phyloP scores from a whole-genome alignment of 2,888 invertebrate species.

The Leptopilina myrica region DNA sequence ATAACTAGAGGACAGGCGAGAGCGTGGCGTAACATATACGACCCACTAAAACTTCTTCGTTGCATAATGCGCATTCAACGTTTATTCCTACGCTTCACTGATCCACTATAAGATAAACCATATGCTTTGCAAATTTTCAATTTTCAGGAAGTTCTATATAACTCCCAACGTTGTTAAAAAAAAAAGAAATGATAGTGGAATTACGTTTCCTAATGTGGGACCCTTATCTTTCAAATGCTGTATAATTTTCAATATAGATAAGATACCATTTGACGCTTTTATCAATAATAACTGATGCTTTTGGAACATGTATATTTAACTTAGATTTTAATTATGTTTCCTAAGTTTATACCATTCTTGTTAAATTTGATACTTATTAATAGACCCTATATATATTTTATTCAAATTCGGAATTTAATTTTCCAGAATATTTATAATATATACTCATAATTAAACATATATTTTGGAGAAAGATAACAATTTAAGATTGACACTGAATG shows the following conservation, averaged over 20 bases:
- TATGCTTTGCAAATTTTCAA: slow-evolving; percentile 20
- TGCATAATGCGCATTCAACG: slow-evolving; percentile 67
- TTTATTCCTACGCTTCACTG: slow-evolving; percentile 57
- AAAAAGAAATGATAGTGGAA: background rate
- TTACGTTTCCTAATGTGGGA: slow-evolving; percentile 3
- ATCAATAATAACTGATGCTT: too few species aligned
- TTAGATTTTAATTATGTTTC: too few species aligned
- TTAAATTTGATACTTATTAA: too few species aligned
- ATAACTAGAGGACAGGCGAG: slow-evolving; percentile 54
- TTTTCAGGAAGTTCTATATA: slow-evolving; percentile 18
- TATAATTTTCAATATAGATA: background rate
- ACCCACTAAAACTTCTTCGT: slow-evolving; percentile 73
- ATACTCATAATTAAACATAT: too few species aligned
- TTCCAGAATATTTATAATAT: too few species aligned
- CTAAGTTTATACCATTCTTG: too few species aligned
- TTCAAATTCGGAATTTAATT: too few species aligned
- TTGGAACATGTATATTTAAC: too few species aligned
- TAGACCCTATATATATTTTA: too few species aligned
- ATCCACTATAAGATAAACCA: slow-evolving; percentile 45
- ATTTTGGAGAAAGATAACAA: too few species aligned
- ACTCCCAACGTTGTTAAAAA: background rate
- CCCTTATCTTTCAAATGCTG: background rate
- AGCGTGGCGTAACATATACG: slow-evolving; percentile 72
- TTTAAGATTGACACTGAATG: too few species aligned
- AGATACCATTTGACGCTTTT: background rate